Evolutionary conservation across 2,113 vertebrate species (phyloP), one percentile per base, ranked within the genome.

Genomic region (Leptosomus discolor): DNA sequence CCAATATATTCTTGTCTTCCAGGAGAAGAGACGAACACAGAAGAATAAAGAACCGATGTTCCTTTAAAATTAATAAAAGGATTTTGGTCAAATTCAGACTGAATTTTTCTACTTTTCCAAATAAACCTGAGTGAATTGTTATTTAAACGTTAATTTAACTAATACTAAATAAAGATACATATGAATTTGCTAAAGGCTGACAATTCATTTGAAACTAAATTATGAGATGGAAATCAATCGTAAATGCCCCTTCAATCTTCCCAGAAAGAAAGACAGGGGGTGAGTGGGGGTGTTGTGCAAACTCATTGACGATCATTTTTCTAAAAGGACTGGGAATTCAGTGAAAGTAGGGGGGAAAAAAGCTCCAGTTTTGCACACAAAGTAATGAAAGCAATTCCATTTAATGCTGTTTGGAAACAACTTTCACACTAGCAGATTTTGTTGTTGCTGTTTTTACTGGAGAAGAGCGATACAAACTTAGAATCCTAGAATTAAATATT

Each of bases 401-500:
- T 36, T n/a, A 43, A 50, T 36, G 9, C 18, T 54, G 15, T 45
- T 53, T 81, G 32, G 32, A 83, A 86, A 54, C 18, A 43, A 6
- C 10, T 77, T 20, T 83, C 27, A 34, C 4, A 32, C 0, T 2
- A 57, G 8, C 0, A 0, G 23, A 11, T 19, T 68, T 61, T 36
- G 2, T 63, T n/a, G n/a, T 7, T 22, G 14, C 11, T 68, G 3
- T 30, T 90, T 85, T 61, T 8, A 74, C 12, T 53, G 70, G 4
- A 56, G 27, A 71, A 68, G 12, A 77, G 15, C 2, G 5, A 39
- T 14, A 74, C 4, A 74, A 70, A 56, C 8, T 56, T 43, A 26
- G 15, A 85, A 39, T 13, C 14, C 2, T 45, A 22, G 5, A 81
- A 46, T 18, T 11, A 88, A 74, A 30, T 43, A 65, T 19, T 18